A percentile compares a stretch with the other conserved stretches of the same genome.
Evolutionary conservation across 30 jellyfish, hydroid and myxozoan genomes (phyloP).

Genomic region (Hydractinia echinata): DNA sequence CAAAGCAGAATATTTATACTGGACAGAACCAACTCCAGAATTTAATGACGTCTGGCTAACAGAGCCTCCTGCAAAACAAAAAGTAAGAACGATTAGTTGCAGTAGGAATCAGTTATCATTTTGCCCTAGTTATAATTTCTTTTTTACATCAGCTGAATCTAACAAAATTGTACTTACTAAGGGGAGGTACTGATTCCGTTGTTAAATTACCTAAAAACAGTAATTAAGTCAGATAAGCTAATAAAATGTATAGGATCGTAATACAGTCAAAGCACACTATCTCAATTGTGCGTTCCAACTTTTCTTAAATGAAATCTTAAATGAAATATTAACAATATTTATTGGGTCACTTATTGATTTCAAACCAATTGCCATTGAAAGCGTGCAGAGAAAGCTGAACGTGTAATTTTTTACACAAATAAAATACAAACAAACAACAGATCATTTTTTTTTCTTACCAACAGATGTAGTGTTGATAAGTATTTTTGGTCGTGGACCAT

Average conservation of each 20-base stretch:
- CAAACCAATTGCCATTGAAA: not conserved
- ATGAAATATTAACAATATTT: not conserved
- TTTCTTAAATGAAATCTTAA: too few relatives aligned
- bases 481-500: conserved; percentile 1
- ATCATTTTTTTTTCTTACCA: too few relatives aligned
- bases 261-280: too few relatives aligned
- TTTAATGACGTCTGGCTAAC: conserved; percentile 47
- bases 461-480: not conserved
- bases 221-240: too few relatives aligned
- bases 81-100: not conserved
- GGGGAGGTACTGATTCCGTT: too few relatives aligned
- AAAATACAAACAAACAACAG: not conserved
- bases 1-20: conserved; percentile 57
- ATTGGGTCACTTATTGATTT: not conserved
- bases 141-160: too few relatives aligned
- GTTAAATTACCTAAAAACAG: too few relatives aligned
- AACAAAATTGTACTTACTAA: too few relatives aligned
- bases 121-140: too few relatives aligned
- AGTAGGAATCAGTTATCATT: too few relatives aligned
- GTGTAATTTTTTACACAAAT: not conserved
- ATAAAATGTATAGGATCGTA: too few relatives aligned
- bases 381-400: not conserved
- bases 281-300: too few relatives aligned
- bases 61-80: conserved; percentile 12
- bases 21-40: conserved; percentile 62